phyloP scores from a whole-genome alignment of 2,797 vertebrate genomes.

The Takifugu ocellatus region DNA sequence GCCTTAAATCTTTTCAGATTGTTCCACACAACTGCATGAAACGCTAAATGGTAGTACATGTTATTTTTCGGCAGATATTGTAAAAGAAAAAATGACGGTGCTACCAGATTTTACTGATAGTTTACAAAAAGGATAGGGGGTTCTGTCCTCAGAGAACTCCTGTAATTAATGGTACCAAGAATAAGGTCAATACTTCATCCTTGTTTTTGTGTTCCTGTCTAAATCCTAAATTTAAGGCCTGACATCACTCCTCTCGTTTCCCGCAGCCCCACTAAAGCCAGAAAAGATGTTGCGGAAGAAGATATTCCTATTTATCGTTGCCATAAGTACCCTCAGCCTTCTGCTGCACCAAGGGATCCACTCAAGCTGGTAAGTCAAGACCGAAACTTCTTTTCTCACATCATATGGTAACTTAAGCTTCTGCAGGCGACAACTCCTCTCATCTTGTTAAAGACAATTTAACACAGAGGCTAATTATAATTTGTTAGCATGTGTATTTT shows the following conservation, averaged over 20 bases:
- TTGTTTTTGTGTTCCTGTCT: not conserved
- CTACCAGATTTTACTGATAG: too few species aligned
- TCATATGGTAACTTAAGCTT: not conserved
- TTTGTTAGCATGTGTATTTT: too few species aligned
- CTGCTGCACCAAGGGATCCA: conserved; percentile 81
- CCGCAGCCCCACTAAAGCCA: conserved; percentile 43
- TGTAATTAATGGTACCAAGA: too few species aligned
- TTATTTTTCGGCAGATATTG: too few species aligned
- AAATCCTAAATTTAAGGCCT: not conserved
- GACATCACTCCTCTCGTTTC: conserved; percentile 1
- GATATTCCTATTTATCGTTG: conserved; percentile 76
- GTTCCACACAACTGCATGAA: too few species aligned
- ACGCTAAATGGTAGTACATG: too few species aligned
- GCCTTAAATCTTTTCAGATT: conserved; percentile 10
- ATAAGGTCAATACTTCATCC: too few species aligned
- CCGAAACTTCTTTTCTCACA: not conserved
- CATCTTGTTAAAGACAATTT: conserved; percentile 10
- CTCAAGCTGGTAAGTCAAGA: conserved; percentile 78
- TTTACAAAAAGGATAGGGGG: too few species aligned
- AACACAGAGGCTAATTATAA: too few species aligned
- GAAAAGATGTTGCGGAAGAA: conserved; percentile 80
- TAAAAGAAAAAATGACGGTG: too few species aligned
- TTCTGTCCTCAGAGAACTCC: too few species aligned
- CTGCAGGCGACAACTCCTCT: conserved; percentile 1
- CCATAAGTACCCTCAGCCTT: conserved; percentile 79